phyloP scores from a whole-genome alignment of 2,797 vertebrate genomes.

The Cirrhinus mrigala region DNA sequence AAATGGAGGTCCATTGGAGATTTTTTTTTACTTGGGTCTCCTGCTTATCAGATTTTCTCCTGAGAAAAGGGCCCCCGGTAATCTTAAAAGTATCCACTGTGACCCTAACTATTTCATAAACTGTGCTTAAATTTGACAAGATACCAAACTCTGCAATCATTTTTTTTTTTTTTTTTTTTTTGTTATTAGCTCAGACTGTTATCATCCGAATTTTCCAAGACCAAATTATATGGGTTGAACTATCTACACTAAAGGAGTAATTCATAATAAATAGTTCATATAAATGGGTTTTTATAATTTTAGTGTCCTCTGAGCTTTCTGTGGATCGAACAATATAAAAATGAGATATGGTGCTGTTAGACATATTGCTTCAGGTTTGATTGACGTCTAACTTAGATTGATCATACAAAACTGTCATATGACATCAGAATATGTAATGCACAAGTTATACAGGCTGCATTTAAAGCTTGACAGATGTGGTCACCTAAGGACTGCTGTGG shows the following conservation, averaged over 20 bases:
- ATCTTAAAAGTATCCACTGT: background rate
- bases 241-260: slow-evolving; percentile 12
- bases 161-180: background rate
- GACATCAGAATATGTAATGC: background rate
- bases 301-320: background rate
- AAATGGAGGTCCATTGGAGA: background rate
- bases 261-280: background rate
- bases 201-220: background rate
- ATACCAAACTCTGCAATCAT: background rate
- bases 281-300: background rate
- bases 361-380: slow-evolving; percentile 16
- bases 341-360: background rate
- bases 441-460: background rate
- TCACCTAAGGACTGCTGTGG: background rate
- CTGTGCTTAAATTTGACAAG: slow-evolving; percentile 4
- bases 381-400: background rate
- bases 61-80: background rate
- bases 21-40: background rate
- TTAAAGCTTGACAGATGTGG: background rate
- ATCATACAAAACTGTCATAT: background rate
- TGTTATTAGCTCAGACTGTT: slow-evolving; percentile 9
- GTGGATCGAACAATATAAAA: background rate
- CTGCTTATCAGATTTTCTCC: background rate
- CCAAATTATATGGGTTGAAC: background rate
- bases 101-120: slow-evolving; percentile 27